Base-by-base conservation (phyloP, 2,113 vertebrate genomes). In the Cynopterus brachyotis region DNA sequence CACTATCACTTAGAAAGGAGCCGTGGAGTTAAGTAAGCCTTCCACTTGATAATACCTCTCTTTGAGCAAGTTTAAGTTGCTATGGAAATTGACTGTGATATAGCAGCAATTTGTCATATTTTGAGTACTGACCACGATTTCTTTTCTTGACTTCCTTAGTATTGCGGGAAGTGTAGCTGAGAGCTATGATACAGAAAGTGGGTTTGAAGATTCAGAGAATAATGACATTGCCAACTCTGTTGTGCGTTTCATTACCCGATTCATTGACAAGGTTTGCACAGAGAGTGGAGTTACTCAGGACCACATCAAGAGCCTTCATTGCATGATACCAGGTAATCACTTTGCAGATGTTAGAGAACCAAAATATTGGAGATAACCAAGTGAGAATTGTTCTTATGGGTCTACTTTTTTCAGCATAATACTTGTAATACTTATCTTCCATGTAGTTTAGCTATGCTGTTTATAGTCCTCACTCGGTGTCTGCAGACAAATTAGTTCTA, bases 241-340 rank as follows among this genome's bases (percentile, higher is more conserved):
- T 62, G 99, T 99, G 62, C 98, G 99, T 84, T 99, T 99, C 95
- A 99, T 99, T 85, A 99, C 99, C 11, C 99, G 99, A 78, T 99
- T 99, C 98, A 99, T 99, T 89, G 99, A 99, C 98, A 99, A 99
- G 95, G 99, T 99, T 97, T 99, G 99, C 98, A 99, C 99, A 2
- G 99, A 99, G 97, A 99, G 99, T 32, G 99, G 99, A 10, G 99
- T 99, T 89, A 99, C 99, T 42, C 99, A 99, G 98, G 99, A 99
- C 75, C 99, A 99, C 97, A 99, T 99, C 98, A 99, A 99, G 98
- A 99, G 99, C 94, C 99, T 99, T 98, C 99, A 99, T 97, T 99
- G 99, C 97, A 99, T 99, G 99, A 99, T 99, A 97, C 99, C 99
- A 99, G 99, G 99, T 99, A 98, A 97, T 95, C 97, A 79, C 11